A percentile compares a stretch with the other conserved stretches of the same genome.
Conservation (phyloP, 2,113 vertebrate genomes). For the Carettochelys insculpta region DNA sequence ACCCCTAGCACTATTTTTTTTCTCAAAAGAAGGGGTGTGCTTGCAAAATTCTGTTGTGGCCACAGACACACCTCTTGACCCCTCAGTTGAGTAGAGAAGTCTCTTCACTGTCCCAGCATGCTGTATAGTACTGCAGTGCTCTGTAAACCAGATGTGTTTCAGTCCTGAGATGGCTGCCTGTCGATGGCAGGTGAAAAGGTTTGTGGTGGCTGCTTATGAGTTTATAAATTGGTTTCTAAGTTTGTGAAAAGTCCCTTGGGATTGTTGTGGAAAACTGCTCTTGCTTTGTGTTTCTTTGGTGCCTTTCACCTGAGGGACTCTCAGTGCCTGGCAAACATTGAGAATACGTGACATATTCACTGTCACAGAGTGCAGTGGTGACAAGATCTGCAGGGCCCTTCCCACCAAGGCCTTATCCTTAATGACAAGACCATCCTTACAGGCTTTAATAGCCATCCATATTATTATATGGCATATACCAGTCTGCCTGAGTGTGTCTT, state of each 20-base stretch:
- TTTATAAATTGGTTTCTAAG: conserved; percentile 19
- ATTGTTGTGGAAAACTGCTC: not conserved
- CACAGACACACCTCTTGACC: not conserved
- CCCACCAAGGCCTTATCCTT: conserved; percentile 36
- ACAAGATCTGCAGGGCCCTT: not conserved
- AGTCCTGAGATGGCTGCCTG: not conserved
- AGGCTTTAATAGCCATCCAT: conserved; percentile 3
- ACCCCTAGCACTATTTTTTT: not conserved
- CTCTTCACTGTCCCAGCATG: not conserved
- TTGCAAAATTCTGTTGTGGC: conserved; percentile 26
- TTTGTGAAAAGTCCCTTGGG: conserved; percentile 20
- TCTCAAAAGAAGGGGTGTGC: not conserved
- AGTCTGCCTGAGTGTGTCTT: not conserved
- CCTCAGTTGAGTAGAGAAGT: not conserved
- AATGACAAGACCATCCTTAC: not conserved
- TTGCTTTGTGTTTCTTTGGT: not conserved
- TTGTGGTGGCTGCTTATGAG: conserved; percentile 22
- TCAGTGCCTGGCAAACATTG: not conserved
- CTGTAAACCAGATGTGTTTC: conserved; percentile 13
- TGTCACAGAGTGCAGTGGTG: not conserved
- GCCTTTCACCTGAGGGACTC: conserved; percentile 15
- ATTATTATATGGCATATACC: not conserved
- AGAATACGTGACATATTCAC: conserved; percentile 23
- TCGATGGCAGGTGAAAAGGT: not conserved
- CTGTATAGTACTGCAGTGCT: not conserved